phyloP scores from a whole-genome alignment of 2,113 vertebrate genomes.

The Caloenas nicobarica region DNA sequence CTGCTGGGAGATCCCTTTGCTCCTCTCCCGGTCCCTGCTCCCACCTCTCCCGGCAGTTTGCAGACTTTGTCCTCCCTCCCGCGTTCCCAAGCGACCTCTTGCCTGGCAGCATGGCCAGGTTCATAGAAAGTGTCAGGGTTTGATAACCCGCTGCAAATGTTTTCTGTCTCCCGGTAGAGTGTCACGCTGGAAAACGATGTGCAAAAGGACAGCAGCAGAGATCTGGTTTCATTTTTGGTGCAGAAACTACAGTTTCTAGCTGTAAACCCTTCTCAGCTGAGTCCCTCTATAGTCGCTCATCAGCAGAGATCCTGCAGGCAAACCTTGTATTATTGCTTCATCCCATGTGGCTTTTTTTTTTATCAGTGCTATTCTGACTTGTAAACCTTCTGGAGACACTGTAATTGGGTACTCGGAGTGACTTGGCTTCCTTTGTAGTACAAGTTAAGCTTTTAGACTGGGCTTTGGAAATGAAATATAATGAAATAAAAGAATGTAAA shows the following conservation, averaged over 20 bases:
- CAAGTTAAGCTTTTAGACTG: background rate
- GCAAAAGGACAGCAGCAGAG: constrained; percentile 1
- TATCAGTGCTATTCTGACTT: background rate
- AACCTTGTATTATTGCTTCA: background rate
- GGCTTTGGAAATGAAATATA: background rate
- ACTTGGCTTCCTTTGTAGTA: background rate
- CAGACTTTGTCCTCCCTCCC: background rate
- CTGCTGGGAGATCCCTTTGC: background rate
- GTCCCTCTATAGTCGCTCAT: constrained; percentile 5
- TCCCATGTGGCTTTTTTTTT: constrained; percentile 46
- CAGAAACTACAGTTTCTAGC: background rate
- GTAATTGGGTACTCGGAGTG: background rate
- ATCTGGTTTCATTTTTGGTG: constrained; percentile 56
- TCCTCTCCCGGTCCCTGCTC: background rate
- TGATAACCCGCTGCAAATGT: background rate
- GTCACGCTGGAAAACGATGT: background rate
- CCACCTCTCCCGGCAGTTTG: background rate
- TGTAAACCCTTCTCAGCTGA: constrained; percentile 5
- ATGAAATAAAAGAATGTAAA: background rate
- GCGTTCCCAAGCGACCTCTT: background rate
- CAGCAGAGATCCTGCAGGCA: constrained; percentile 38
- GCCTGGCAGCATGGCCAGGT: background rate
- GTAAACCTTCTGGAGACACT: constrained; percentile 15
- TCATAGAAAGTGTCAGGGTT: background rate
- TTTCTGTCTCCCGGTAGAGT: constrained; percentile 13